phyloP scores from a whole-genome alignment of 2,888 invertebrate species.

The Ichneumoninae sp. region DNA sequence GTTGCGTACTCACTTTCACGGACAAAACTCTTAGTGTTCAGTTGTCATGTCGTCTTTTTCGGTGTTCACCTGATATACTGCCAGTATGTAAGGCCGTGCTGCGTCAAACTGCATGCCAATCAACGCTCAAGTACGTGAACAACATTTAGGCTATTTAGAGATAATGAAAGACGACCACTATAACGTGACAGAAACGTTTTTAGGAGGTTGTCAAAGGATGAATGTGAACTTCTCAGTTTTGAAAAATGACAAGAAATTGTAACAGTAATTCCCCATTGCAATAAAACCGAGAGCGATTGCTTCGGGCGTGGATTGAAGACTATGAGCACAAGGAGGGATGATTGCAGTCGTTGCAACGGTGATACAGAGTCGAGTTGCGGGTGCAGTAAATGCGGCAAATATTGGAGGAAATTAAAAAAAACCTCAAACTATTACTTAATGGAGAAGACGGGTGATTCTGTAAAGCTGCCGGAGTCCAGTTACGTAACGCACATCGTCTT shows the following conservation, averaged over 20 bases:
- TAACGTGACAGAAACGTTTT: neutral
- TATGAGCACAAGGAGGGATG: constrained; percentile 35
- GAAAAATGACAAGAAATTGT: neutral
- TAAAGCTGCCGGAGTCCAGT: constrained; percentile 55
- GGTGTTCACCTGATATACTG: no score
- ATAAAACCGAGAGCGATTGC: neutral
- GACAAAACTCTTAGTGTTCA: no score
- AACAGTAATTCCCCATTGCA: neutral
- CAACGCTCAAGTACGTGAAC: no score
- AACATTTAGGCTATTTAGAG: neutral
- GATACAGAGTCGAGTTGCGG: constrained; percentile 32
- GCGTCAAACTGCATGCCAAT: no score
- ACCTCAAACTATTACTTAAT: constrained; percentile 18
- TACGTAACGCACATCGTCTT: constrained; percentile 73
- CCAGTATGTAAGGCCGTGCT: no score
- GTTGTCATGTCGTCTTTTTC: no score
- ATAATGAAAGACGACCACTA: neutral
- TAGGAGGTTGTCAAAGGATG: neutral
- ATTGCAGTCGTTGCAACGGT: constrained; percentile 47
- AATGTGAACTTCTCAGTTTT: neutral
- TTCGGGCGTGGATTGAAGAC: neutral
- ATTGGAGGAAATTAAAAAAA: constrained; percentile 37
- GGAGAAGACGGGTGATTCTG: constrained; percentile 36
- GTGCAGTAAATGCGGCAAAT: constrained; percentile 55
- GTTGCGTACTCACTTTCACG: no score